These are phyloP conservation scores for Thermophis baileyi DNA, from an alignment of 2,113 vertebrate genomes.

Conservation along the genomic window DNA sequence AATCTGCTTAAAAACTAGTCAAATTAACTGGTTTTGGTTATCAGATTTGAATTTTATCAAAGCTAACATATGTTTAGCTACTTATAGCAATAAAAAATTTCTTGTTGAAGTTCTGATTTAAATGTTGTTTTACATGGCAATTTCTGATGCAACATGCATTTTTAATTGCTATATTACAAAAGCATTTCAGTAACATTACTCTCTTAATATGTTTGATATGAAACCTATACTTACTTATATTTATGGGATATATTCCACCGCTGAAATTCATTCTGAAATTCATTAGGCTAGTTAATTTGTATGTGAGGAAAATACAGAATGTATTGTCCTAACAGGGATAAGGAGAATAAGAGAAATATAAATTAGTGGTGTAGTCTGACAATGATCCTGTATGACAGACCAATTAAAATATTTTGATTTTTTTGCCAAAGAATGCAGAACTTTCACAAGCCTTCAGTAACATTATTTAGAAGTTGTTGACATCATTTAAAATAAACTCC, in stretches of 20 bases:
- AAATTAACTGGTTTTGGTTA: neutral
- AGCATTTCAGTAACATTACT: neutral
- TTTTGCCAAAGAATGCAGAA: neutral
- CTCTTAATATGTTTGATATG: neutral
- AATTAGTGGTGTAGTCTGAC: neutral
- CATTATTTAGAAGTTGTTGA: neutral
- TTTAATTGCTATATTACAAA: neutral
- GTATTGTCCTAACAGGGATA: neutral
- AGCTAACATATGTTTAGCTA: neutral
- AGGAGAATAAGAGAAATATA: neutral
- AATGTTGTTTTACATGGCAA: neutral
- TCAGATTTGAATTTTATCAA: neutral
- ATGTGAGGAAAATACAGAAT: neutral
- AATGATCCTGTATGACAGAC: neutral
- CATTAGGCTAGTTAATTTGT: neutral
- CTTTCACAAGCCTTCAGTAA: neutral
- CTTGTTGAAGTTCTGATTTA: neutral
- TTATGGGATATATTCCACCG: too few relatives aligned
- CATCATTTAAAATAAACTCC: neutral
- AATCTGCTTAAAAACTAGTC: neutral
- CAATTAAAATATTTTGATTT: too few relatives aligned
- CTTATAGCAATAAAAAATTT: too few relatives aligned
- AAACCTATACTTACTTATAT: neutral
- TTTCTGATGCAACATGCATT: neutral
- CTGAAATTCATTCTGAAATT: neutral